A percentile compares a stretch with the other conserved stretches of the same genome.
These are phyloP conservation scores for Babyrousa celebensis DNA, from an alignment of 2,797 vertebrate genomes.

Conservation along the genomic window DNA sequence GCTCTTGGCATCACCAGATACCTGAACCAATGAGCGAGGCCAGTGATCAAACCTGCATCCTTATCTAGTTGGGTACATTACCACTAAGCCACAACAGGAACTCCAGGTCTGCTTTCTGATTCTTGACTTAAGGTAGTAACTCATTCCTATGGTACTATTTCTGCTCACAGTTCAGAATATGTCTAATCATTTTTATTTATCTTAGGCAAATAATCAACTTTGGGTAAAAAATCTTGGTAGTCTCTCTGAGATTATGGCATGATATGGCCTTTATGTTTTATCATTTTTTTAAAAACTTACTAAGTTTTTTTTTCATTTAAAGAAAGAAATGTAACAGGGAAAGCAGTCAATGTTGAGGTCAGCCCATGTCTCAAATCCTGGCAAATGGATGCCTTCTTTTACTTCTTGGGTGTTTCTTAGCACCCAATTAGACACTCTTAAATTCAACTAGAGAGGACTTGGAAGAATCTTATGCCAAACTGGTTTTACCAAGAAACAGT, in stretches of 20 bases:
- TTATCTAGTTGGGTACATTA: too few relatives aligned
- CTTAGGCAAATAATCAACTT: background rate
- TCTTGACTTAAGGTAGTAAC: conserved; percentile 15
- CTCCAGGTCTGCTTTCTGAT: conserved; percentile 25
- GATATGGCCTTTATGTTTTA: background rate
- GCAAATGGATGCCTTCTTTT: background rate
- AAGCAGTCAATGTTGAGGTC: background rate
- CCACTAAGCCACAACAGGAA: too few relatives aligned
- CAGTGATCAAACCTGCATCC: too few relatives aligned
- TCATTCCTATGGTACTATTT: background rate
- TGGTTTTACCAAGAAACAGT: background rate
- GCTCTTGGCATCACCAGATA: too few relatives aligned
- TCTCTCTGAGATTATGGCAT: background rate
- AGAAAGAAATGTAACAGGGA: background rate
- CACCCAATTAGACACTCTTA: background rate
- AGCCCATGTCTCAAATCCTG: background rate
- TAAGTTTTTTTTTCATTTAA: background rate
- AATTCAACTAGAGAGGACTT: background rate
- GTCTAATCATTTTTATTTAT: background rate
- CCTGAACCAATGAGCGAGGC: too few relatives aligned
- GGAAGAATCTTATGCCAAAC: background rate
- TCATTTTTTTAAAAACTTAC: background rate
- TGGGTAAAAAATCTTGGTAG: background rate
- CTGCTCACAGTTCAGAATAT: background rate
- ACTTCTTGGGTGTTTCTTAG: background rate